phyloP scores from a whole-genome alignment of 2,797 vertebrate species.

The Ciconia nigra region DNA sequence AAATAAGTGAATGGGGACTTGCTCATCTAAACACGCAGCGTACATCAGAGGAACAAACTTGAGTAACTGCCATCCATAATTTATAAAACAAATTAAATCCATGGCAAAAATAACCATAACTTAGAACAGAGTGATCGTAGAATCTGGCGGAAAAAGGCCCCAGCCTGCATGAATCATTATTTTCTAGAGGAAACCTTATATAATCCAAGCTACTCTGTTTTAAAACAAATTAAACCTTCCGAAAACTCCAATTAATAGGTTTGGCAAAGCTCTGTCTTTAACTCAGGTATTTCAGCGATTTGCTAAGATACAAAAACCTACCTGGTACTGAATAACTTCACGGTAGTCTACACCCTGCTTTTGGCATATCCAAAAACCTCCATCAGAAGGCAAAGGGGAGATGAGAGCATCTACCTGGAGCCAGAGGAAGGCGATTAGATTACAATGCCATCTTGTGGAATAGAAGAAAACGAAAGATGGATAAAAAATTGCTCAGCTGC shows the following conservation, averaged over 20 bases:
- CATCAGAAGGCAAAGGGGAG: not conserved
- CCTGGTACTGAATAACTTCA: not conserved
- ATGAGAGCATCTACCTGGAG: not conserved
- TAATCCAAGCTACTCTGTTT: not conserved
- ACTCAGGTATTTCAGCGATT: not conserved
- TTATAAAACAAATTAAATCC: slow-evolving; percentile 38
- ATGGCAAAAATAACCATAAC: not conserved
- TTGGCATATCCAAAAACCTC: not conserved
- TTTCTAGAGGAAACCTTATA: slow-evolving; percentile 26
- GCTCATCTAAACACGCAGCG: not conserved
- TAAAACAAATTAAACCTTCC: not conserved
- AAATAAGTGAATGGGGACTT: not conserved
- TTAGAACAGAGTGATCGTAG: not conserved
- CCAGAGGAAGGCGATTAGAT: not conserved
- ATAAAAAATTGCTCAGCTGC: not conserved
- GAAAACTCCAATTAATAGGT: not conserved
- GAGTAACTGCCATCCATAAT: not conserved
- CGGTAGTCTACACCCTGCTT: fast-evolving
- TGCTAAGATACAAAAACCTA: not conserved
- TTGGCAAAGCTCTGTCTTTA: not conserved
- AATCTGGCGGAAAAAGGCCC: slow-evolving; percentile 6
- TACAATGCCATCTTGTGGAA: slow-evolving; percentile 71
- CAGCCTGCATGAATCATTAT: slow-evolving; percentile 4
- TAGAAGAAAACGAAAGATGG: not conserved
- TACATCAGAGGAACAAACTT: slow-evolving; percentile 29